These are phyloP conservation scores for Eleginops maclovinus DNA, from an alignment of 2,113 vertebrate genomes.

Conservation along the genomic window DNA sequence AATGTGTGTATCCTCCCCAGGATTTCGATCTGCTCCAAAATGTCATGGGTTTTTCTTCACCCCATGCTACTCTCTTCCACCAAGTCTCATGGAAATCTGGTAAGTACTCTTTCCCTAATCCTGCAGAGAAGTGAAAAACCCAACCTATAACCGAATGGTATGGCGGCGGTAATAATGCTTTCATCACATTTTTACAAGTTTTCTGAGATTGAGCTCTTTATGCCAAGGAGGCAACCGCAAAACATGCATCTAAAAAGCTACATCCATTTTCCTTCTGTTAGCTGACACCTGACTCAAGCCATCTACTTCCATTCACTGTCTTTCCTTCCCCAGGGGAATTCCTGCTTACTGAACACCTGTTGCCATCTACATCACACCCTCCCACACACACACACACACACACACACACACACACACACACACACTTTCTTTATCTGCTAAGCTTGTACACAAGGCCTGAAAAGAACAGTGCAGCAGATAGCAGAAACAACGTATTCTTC, in stretches of 20 bases:
- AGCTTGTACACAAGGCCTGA: conserved; percentile 5
- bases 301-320: conserved; percentile 17
- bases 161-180: too few relatives aligned
- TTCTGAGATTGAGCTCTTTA: neutral
- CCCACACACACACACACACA: conserved; percentile 23
- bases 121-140: too few relatives aligned
- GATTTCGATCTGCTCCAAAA: too few relatives aligned
- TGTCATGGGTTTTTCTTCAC: too few relatives aligned
- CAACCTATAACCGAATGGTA: too few relatives aligned
- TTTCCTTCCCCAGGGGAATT: conserved; percentile 10
- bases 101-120: too few relatives aligned
- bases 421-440: neutral
- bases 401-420: conserved; percentile 24
- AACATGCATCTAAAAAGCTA: neutral
- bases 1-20: too few relatives aligned
- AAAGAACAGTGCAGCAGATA: too few relatives aligned
- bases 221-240: neutral
- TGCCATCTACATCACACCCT: conserved; percentile 15
- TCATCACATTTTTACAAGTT: too few relatives aligned
- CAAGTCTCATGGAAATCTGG: neutral
- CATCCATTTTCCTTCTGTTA: conserved; percentile 15
- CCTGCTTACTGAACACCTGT: neutral
- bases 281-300: conserved; percentile 32
- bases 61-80: too few relatives aligned
- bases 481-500: neutral